phyloP scores from a whole-genome alignment of 2,888 invertebrate genomes.

The Acanthopleura granulata region DNA sequence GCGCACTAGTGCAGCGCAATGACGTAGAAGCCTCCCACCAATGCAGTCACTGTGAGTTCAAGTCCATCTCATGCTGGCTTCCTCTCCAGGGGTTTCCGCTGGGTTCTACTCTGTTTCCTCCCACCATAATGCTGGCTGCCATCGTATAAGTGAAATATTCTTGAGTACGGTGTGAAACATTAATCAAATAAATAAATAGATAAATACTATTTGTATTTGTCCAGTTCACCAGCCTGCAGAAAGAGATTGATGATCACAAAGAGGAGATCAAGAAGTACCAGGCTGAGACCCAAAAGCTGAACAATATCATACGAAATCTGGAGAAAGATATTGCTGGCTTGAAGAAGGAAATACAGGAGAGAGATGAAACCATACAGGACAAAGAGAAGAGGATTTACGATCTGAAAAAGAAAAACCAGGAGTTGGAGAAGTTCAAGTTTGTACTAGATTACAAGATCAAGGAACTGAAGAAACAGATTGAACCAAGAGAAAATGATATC shows the following conservation, averaged over 20 bases:
- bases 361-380: conserved; percentile 86
- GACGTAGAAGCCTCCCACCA: too few species aligned
- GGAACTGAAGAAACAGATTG: conserved; percentile 87
- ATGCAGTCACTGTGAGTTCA: too few species aligned
- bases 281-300: conserved; percentile 81
- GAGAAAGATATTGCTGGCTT: conserved; percentile 85
- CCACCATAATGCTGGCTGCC: too few species aligned
- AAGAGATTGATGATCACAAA: conserved; percentile 71
- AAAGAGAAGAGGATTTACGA: conserved; percentile 89
- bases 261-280: conserved; percentile 73
- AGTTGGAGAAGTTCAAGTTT: conserved; percentile 91
- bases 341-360: conserved; percentile 86
- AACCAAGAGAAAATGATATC: conserved; percentile 88
- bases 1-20: too few species aligned
- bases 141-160: too few species aligned
- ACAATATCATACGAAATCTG: conserved; percentile 79
- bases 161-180: too few species aligned
- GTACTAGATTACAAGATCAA: conserved; percentile 90
- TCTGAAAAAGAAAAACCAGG: conserved; percentile 83
- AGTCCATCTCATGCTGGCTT: too few species aligned
- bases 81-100: too few species aligned
- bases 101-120: too few species aligned
- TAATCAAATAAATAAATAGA: too few species aligned
- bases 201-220: conserved; percentile 3
- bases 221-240: conserved; percentile 68